These are phyloP conservation scores for Notothenia rossii DNA, from an alignment of 2,113 vertebrate species.

Conservation along the genomic window DNA sequence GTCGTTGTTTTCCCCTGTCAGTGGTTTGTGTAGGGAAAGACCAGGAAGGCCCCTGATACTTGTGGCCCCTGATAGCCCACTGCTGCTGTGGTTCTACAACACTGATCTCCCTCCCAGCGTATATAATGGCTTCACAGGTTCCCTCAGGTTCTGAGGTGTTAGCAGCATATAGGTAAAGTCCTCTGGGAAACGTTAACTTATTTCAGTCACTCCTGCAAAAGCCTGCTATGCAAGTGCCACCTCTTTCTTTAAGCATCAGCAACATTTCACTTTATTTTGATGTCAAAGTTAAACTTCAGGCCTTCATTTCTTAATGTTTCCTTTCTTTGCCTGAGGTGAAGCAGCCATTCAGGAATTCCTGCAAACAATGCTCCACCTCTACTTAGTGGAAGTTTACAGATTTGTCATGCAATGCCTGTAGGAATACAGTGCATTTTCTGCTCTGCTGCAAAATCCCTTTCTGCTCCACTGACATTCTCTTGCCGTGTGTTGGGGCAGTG, in stretches of 20 bases:
- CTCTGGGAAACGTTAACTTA: too few species aligned
- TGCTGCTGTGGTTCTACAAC: constrained; percentile 10
- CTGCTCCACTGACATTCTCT: constrained; percentile 69
- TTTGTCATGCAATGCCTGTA: constrained; percentile 78
- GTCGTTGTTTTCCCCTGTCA: too few species aligned
- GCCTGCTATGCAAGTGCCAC: not conserved
- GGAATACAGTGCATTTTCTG: constrained; percentile 80
- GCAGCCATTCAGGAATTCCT: constrained; percentile 72
- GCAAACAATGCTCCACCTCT: constrained; percentile 61
- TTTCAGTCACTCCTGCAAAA: constrained; percentile 20
- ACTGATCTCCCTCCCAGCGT: constrained; percentile 32
- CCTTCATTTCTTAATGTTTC: constrained; percentile 11
- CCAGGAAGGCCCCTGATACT: too few species aligned
- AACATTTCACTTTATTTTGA: constrained; percentile 39
- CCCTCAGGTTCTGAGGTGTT: constrained; percentile 21
- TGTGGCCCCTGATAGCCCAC: not conserved
- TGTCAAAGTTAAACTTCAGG: constrained; percentile 32
- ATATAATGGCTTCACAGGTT: constrained; percentile 29
- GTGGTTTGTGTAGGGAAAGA: too few species aligned
- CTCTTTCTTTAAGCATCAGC: constrained; percentile 2
- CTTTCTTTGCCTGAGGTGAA: constrained; percentile 46
- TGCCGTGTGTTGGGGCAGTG: constrained; percentile 62
- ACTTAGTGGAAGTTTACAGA: constrained; percentile 72
- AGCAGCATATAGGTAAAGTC: not conserved
- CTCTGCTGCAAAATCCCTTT: constrained; percentile 73